Evolutionary conservation across 2,113 vertebrate species (phyloP).

Genomic region (Cinclus cinclus): DNA sequence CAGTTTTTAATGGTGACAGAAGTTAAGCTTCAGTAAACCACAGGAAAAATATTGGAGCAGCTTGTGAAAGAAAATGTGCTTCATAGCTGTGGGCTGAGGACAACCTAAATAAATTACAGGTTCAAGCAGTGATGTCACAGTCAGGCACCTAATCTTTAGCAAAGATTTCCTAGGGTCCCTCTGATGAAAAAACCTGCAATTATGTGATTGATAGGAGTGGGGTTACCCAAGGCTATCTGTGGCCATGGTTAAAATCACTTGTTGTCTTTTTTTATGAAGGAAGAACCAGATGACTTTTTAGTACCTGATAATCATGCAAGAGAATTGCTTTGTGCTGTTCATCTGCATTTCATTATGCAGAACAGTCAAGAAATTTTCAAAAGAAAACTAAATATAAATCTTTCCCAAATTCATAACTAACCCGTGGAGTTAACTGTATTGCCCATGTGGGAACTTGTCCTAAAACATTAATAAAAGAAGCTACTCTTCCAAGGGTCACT

Average conservation of each 20-base stretch:
- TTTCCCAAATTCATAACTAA: not conserved
- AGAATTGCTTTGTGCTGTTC: not conserved
- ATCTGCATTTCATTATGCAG: not conserved
- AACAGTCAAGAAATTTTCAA: not conserved
- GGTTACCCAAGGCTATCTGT: not conserved
- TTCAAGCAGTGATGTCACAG: not conserved
- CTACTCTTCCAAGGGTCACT: not conserved
- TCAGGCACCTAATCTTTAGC: not conserved
- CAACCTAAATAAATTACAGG: not conserved
- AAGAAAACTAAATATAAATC: not conserved
- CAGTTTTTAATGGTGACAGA: conserved; percentile 5
- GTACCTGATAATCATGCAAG: not conserved
- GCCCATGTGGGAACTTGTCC: not conserved
- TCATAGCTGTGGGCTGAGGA: not conserved
- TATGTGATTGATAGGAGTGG: not conserved
- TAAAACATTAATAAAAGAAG: not conserved
- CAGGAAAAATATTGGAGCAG: not conserved
- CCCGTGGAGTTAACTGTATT: not conserved
- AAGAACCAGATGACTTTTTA: not conserved
- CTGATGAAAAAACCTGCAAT: not conserved
- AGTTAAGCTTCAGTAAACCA: conserved; percentile 36
- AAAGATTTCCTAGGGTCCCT: not conserved
- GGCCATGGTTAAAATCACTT: not conserved
- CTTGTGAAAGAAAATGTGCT: not conserved
- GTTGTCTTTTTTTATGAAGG: not conserved